Conservation (phyloP, 2,888 invertebrate genomes). For the Nysson spinosus region DNA sequence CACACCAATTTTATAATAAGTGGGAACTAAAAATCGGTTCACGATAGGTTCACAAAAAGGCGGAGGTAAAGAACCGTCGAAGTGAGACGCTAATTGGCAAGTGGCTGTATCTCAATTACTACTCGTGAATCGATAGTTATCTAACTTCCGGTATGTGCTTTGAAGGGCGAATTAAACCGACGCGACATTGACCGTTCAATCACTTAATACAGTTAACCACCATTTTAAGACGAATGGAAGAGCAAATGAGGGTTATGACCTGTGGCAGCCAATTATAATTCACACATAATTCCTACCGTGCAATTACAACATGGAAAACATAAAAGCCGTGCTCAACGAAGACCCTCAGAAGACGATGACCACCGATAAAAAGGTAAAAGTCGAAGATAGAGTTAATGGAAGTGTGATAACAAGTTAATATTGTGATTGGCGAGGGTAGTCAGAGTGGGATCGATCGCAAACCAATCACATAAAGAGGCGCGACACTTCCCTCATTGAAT, state of each 20-base stretch:
- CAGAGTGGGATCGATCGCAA: constrained; percentile 6
- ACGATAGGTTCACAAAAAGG: not conserved
- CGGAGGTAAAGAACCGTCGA: not conserved
- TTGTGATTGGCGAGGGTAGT: not conserved
- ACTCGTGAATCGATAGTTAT: constrained; percentile 45
- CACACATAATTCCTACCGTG: too few relatives aligned
- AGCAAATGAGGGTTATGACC: constrained; percentile 43
- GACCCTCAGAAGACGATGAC: too few relatives aligned
- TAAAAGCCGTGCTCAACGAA: too few relatives aligned
- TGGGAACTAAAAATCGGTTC: too few relatives aligned
- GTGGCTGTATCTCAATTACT: constrained; percentile 25
- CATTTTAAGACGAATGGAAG: constrained; percentile 40
- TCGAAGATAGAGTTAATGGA: constrained; percentile 18
- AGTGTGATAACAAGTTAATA: constrained; percentile 24
- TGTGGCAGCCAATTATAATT: constrained; percentile 6
- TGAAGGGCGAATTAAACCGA: constrained; percentile 30
- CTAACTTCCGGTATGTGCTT: constrained; percentile 39
- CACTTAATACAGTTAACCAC: constrained; percentile 35
- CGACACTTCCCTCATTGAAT: not conserved
- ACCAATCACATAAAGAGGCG: too few relatives aligned
- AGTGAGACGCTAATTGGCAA: constrained; percentile 20
- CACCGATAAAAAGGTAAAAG: not conserved
- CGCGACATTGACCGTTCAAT: constrained; percentile 56
- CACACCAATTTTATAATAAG: too few relatives aligned
- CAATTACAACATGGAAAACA: too few relatives aligned